These are phyloP conservation scores for Procambarus virginalis DNA, from an alignment of 1,140 invertebrate genomes.

Conservation along the genomic window DNA sequence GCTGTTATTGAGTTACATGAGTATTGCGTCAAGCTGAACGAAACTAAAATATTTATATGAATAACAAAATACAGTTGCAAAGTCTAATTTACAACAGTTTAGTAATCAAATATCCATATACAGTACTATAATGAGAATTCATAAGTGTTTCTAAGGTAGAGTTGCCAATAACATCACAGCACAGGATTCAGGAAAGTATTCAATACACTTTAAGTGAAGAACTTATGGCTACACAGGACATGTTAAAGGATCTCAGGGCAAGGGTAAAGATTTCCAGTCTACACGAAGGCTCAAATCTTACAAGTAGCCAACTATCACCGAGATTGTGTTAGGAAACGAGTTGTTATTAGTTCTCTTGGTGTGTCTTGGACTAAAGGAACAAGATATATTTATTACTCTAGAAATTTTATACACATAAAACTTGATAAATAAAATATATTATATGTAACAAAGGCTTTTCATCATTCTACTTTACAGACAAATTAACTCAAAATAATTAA, in stretches of 20 bases:
- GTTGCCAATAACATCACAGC: conserved; percentile 8
- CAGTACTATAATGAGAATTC: neutral
- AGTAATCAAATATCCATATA: neutral
- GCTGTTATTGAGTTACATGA: neutral
- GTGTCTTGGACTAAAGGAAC: neutral
- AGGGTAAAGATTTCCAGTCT: neutral
- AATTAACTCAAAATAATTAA: no score
- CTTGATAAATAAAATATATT: no score
- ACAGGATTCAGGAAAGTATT: neutral
- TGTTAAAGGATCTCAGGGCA: neutral
- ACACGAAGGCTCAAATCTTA: neutral
- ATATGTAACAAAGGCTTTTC: no score
- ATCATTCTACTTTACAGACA: no score
- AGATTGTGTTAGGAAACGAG: neutral
- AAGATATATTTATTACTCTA: neutral
- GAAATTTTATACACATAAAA: neutral
- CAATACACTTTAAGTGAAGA: neutral
- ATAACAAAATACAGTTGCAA: neutral
- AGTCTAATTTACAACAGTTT: neutral
- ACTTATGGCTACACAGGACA: neutral
- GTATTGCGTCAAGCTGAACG: neutral
- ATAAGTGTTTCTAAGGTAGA: conserved; percentile 13
- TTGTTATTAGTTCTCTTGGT: neutral
- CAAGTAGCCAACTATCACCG: neutral
- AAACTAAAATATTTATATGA: neutral